Conservation (phyloP, 2,888 invertebrate species). For the Epinotia ramella region DNA sequence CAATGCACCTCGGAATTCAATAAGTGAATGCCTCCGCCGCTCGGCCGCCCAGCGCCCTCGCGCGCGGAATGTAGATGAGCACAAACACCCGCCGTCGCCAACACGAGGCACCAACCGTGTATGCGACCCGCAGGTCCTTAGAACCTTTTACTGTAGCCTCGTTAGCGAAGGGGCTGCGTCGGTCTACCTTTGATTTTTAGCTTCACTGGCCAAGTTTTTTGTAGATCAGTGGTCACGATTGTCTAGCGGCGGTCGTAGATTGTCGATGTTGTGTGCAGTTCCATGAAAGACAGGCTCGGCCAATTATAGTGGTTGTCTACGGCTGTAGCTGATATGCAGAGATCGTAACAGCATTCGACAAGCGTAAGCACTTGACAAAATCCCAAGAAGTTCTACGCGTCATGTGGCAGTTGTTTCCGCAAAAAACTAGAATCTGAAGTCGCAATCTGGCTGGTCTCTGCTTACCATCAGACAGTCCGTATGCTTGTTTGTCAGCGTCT, state of each 20-base stretch:
- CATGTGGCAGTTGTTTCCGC: too few relatives aligned
- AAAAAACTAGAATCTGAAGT: too few relatives aligned
- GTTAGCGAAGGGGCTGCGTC: slow-evolving; percentile 1
- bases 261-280: too few relatives aligned
- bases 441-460: too few relatives aligned
- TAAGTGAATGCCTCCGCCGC: slow-evolving; percentile 28
- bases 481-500: too few relatives aligned
- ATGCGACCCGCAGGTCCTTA: background rate
- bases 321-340: too few relatives aligned
- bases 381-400: too few relatives aligned
- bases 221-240: slow-evolving; percentile 7
- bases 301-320: too few relatives aligned
- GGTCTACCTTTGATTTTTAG: slow-evolving; percentile 22
- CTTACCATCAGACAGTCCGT: too few relatives aligned
- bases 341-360: too few relatives aligned
- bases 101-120: background rate
- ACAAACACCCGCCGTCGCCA: slow-evolving; percentile 16
- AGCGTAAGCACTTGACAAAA: too few relatives aligned
- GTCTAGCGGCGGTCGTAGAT: background rate
- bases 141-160: background rate
- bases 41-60: background rate
- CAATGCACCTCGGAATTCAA: slow-evolving; percentile 42
- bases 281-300: too few relatives aligned
- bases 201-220: slow-evolving; percentile 17
- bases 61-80: slow-evolving; percentile 38